Percentiles rank a stretch among this genome's conserved stretches.
These are phyloP conservation scores for Tachina grossa DNA, from an alignment of 2,888 invertebrate genomes.

Conservation along the genomic window DNA sequence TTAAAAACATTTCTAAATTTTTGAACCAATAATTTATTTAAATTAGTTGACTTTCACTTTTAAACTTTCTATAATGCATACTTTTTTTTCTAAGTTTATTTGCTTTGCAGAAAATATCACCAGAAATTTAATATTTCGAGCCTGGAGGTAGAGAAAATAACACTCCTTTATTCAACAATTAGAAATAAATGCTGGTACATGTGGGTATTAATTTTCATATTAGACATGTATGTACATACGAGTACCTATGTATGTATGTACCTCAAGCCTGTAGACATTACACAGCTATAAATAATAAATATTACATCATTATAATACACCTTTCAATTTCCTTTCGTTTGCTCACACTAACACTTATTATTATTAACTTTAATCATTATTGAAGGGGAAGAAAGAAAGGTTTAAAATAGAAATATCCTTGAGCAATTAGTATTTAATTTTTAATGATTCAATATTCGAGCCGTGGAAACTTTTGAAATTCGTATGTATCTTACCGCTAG, in stretches of 20 bases:
- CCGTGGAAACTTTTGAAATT: background rate
- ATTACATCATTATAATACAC: too few relatives aligned
- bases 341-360: background rate
- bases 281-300: too few relatives aligned
- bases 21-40: too few relatives aligned
- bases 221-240: background rate
- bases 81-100: too few relatives aligned
- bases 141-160: background rate
- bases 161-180: conserved; percentile 51
- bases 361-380: background rate
- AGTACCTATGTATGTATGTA: too few relatives aligned
- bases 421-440: background rate
- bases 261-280: too few relatives aligned
- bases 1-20: too few relatives aligned
- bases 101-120: too few relatives aligned
- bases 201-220: conserved; percentile 3
- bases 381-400: too few relatives aligned
- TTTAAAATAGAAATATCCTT: background rate
- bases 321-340: background rate
- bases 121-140: too few relatives aligned
- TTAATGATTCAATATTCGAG: background rate
- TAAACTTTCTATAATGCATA: too few relatives aligned
- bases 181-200: background rate
- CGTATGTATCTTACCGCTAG: background rate
- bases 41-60: too few relatives aligned